phyloP scores from a whole-genome alignment of 2,113 vertebrate species.

The Mandrillus leucophaeus region DNA sequence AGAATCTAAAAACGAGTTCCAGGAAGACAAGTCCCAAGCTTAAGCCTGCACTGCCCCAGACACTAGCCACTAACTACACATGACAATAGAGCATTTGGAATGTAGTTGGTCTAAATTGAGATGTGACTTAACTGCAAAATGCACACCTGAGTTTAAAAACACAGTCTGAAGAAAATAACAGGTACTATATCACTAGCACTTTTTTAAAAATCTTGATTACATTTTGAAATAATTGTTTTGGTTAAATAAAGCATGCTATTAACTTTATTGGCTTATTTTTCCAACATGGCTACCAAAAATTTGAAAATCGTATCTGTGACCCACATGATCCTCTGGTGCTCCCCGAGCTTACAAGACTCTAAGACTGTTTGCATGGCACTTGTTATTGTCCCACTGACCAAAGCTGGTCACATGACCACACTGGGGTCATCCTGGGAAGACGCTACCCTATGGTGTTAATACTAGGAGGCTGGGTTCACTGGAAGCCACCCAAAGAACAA shows the following conservation, averaged over 20 bases:
- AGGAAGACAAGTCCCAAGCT: background rate
- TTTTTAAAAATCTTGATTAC: background rate
- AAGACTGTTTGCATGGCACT: too few relatives aligned
- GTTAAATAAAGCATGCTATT: background rate
- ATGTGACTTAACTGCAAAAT: background rate
- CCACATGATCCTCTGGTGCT: background rate
- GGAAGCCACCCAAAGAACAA: background rate
- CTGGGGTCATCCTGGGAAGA: background rate
- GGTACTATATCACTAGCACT: background rate
- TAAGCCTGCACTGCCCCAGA: background rate
- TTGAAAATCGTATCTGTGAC: background rate
- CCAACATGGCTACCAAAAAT: background rate
- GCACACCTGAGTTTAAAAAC: background rate
- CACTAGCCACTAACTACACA: rapidly evolving
- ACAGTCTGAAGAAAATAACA: background rate
- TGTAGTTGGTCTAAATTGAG: background rate
- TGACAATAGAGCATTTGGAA: background rate
- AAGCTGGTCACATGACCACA: background rate
- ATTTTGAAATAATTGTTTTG: background rate
- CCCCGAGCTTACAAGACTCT: background rate
- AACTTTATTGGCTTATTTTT: background rate
- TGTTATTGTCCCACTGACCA: background rate
- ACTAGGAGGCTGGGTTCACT: rapidly evolving
- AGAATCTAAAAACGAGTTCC: background rate
- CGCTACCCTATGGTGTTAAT: rapidly evolving